Evolutionary conservation across 53 echinoderm and acorn worm genomes (phyloP), one percentile per base, ranked within the genome.

Genomic region (Antedon mediterranea): DNA sequence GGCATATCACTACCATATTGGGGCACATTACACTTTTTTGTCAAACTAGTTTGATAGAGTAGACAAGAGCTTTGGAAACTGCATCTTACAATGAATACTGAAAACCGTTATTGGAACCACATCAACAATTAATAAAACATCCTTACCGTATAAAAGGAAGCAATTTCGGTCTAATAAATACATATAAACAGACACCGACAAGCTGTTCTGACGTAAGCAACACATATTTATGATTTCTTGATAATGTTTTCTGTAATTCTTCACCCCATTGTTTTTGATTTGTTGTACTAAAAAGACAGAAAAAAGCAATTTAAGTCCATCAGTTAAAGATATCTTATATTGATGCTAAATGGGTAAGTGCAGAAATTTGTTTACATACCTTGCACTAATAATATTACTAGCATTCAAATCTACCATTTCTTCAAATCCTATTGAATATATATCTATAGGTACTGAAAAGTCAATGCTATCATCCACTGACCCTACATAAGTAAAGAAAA

Each of bases 401-500:
- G 95, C 95, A 81, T 89, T 94, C 30, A 94, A 77, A 43, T 94
- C 95, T 31, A 94, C 95, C 95, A 94, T 94, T 79, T 94, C 95
- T 72, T 94, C 89, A 87, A 94, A 94, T 1, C 95, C 95, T 0
- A 94, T 87, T 43, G 95, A 95, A 77, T 83, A 94, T 28, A 94
- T 89, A 83, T 94, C 91, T 33, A 85, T 79, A 0, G 91, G 95
- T 33, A 81, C 81, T 30, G 73, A 79, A 75, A 89, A 89, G 74
- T 94, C 95, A 0, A 83, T 84, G 0, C 85, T 85, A 30, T 57
- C 71, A 28, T 91, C 95, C 0, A 88, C 79, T 34, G 90, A 94
- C 34, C 89, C 90, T 94, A 75, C 0, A 29, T 28, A 78, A 15
- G 34, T 14, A 33, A 31, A 42, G 5, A 41, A 7, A 41, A 23